Base-by-base conservation (phyloP, 2,888 invertebrate genomes). In the Alloscopus bannaensis region DNA sequence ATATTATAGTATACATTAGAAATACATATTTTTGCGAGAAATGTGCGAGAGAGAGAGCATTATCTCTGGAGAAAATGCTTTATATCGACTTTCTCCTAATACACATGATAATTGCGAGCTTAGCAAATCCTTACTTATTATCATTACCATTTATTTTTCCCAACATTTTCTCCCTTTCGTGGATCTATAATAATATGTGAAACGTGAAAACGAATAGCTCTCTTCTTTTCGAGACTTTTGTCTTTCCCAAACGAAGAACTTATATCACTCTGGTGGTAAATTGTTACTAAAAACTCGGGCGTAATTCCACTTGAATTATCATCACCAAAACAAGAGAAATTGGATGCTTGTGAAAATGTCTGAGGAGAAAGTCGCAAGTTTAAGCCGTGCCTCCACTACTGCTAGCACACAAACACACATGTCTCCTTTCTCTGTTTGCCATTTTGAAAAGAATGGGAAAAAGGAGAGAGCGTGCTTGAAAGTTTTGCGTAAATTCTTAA, bases 221-320 rank as follows among this genome's bases (percentile, higher is more conserved):
- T 62, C 62, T 40, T n/a, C 29, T 29, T 29, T 26, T 2, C 28
- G 4, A 31, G 45, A 26, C 22, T 68, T 68, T 22, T 55, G 36
- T n/a, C 47, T n/a, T n/a, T 47, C 11, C n/a, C 47, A 47, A 3
- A 11, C 47, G 8, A 26, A 26, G 55, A 26, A 3, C n/a, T 24
- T 26, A 11, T 24, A 26, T 47, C 18, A 11, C 18, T 36, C 36
- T 13, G n/a, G 11, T 3, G 11, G 47, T 24, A 52, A 52, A 52
- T 52, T 52, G 52, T 52, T 52, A 20, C 22, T 59, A 47, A 70
- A 60, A 42, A 50, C 42, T 65, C 66, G 40, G 18, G 45, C 13
- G 68, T 76, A 66, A 76, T 76, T 76, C 76, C 76, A 76, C 60
- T 76, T 76, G 76, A 76, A 50, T 76, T 76, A 76, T 76, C 57